phyloP scores from a whole-genome alignment of 2,888 invertebrate species.

The Chymomyza procnemis region DNA sequence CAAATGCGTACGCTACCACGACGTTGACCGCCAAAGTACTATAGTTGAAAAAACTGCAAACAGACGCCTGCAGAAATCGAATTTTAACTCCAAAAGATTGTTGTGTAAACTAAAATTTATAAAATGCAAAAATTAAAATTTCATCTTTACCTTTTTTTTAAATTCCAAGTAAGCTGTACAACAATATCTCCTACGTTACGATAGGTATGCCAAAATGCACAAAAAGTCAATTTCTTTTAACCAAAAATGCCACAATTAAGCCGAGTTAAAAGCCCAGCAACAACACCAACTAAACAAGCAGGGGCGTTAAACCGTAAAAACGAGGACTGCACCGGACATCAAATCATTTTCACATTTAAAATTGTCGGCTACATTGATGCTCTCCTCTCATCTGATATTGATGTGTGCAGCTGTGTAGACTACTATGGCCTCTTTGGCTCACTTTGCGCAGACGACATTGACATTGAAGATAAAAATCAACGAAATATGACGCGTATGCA shows the following conservation, averaged over 20 bases:
- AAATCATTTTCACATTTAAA: background rate
- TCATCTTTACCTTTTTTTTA: background rate
- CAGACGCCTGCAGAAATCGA: no score
- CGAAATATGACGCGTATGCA: background rate
- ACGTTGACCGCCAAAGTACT: no score
- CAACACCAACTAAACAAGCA: background rate
- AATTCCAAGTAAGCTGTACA: background rate
- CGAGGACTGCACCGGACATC: background rate
- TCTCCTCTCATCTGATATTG: slow-evolving; percentile 21
- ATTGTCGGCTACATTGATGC: slow-evolving; percentile 2
- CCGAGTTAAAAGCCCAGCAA: slow-evolving; percentile 55
- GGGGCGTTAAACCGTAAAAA: slow-evolving; percentile 28
- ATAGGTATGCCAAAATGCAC: background rate
- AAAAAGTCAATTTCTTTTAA: slow-evolving; percentile 56
- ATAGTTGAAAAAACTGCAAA: no score
- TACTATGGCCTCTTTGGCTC: slow-evolving; percentile 17
- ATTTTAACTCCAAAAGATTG: no score
- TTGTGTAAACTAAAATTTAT: no score
- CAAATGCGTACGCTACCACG: no score
- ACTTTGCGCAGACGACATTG: slow-evolving; percentile 56
- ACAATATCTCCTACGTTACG: background rate
- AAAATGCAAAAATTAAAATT: background rate
- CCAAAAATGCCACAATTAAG: slow-evolving; percentile 60
- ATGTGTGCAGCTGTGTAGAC: slow-evolving; percentile 39
- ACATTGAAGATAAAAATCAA: slow-evolving; percentile 66